phyloP scores from a whole-genome alignment of 2,113 vertebrate species.

The Poecile atricapillus region DNA sequence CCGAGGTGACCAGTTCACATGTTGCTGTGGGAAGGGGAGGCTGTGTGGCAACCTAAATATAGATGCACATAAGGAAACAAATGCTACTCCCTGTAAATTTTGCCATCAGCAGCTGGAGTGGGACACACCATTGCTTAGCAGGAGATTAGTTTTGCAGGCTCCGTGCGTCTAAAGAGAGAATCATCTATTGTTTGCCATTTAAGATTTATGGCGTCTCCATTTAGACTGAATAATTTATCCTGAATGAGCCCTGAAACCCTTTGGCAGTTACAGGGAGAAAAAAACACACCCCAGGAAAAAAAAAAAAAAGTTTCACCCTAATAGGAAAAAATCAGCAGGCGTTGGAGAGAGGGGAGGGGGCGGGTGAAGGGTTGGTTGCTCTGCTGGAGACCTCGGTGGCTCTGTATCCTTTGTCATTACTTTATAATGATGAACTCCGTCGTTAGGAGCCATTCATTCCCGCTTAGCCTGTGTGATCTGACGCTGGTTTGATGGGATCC shows the following conservation, averaged over 20 bases:
- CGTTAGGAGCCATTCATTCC: constrained; percentile 71
- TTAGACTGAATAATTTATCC: constrained; percentile 62
- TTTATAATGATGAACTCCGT: constrained; percentile 41
- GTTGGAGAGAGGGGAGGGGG: background rate
- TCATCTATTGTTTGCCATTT: constrained; percentile 50
- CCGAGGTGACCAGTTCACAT: background rate
- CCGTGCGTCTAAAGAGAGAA: constrained; percentile 11
- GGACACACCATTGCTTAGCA: constrained; percentile 24
- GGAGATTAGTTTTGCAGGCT: constrained; percentile 28
- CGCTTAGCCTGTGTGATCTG: constrained; percentile 61
- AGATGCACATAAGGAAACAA: constrained; percentile 29
- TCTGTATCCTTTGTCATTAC: constrained; percentile 50
- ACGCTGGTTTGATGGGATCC: constrained; percentile 76
- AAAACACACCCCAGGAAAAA: background rate
- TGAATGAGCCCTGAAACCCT: constrained; percentile 20
- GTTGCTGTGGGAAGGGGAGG: background rate
- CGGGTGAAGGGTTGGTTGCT: background rate
- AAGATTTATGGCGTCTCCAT: constrained; percentile 24
- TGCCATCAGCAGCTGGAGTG: constrained; percentile 39
- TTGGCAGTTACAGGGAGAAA: background rate
- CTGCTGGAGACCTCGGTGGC: background rate
- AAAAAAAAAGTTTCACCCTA: constrained; percentile 12
- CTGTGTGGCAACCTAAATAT: background rate
- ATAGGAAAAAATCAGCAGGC: background rate
- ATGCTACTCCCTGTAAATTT: constrained; percentile 34